Conservation (phyloP, 2,797 vertebrate genomes). For the Coilia nasus region DNA sequence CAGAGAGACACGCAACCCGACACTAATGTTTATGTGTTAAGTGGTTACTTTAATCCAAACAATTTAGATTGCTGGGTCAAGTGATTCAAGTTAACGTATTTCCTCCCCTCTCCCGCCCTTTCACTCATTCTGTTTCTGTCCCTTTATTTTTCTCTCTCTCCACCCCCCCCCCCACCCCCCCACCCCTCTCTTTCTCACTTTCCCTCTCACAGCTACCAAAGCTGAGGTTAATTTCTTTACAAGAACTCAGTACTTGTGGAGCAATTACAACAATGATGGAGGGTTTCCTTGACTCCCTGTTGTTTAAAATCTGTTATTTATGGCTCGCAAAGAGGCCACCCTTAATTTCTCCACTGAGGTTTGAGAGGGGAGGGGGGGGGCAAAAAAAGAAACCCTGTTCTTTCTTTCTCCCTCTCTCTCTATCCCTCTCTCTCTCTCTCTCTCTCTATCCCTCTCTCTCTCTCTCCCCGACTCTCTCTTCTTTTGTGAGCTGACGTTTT, state of each 20-base stretch:
- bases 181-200: not conserved
- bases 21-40: constrained; percentile 44
- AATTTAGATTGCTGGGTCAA: constrained; percentile 39
- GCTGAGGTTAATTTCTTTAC: constrained; percentile 59
- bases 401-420: not conserved
- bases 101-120: not conserved
- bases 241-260: constrained; percentile 49
- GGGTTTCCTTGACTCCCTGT: constrained; percentile 58
- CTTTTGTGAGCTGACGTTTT: constrained; percentile 54
- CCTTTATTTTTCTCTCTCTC: not conserved
- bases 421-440: constrained; percentile 4
- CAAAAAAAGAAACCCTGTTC: constrained; percentile 16
- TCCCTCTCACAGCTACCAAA: constrained; percentile 34
- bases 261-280: constrained; percentile 57
- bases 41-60: constrained; percentile 38
- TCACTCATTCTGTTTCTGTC: not conserved
- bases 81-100: constrained; percentile 33
- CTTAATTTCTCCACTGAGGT: constrained; percentile 58
- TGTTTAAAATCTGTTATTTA: constrained; percentile 64
- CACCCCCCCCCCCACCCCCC: not conserved
- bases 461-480: constrained; percentile 22
- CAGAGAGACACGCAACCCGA: constrained; percentile 31
- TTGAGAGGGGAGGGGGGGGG: constrained; percentile 37
- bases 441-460: not conserved
- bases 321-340: constrained; percentile 53